Evolutionary conservation across 2,888 invertebrate genomes (phyloP), one percentile per base, ranked within the genome.

Genomic region (Cryptophagus acutangulus): DNA sequence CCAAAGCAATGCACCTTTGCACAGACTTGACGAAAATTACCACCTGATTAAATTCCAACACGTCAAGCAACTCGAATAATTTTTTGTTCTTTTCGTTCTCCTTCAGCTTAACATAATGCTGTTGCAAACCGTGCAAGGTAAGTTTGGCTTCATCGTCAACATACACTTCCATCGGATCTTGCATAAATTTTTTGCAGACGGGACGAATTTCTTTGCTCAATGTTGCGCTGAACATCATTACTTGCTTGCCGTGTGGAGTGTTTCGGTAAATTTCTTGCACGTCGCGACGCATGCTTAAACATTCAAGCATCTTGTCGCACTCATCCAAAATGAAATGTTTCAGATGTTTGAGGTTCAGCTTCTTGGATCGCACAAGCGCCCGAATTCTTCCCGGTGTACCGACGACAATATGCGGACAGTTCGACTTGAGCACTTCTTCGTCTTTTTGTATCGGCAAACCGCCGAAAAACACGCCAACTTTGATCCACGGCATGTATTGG

Each of bases 161-260:
- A n/a, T n/a, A n/a, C n/a, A n/a, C n/a, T 48, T 62, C 59, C 66
- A 74, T 89, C 88, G 92, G 92, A 84, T 92, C 96, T 84, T 97
- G 97, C 97, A 99, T 99, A 72, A 99, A 99, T 74, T 96, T 97
- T 81, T 97, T 99, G 87, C 97, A 97, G 69, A 99, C 94, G 40
- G 96, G 94, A 58, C 99, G 85, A 68, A 99, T 94, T 62, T 99
- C 99, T 82, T 99, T 99, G 76, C 95, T 93, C 61, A 99, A 76
- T 17, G 99, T 99, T 47, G 99, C 99, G 64, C 95, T 95, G 80
- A 99, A 99, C 99, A 99, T 99, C 97, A 99, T 97, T 38, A 99
- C 99, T 86, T 99, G 99, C 73, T 99, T 99, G 67, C 94, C 92
- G 63, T 97, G 97, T 15, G 99, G 99, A 34, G 97, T 99, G 72